phyloP scores from a whole-genome alignment of 1,140 invertebrate genomes.

The Lepidotrigona ventralis region DNA sequence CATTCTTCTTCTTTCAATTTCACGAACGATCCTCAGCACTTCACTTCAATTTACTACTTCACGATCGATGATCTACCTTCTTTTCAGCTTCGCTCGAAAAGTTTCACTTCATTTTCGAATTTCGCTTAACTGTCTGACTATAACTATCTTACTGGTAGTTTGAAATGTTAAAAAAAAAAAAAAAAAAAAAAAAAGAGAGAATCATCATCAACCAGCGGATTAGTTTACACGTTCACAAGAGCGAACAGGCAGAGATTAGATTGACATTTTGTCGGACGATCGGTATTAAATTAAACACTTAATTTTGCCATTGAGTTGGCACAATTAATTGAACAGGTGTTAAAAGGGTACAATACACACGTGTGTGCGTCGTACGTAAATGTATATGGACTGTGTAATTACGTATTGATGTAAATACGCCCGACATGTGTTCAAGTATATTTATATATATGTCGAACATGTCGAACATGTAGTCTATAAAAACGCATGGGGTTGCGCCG shows the following conservation, averaged over 20 bases:
- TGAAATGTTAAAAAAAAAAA: too few species aligned
- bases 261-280: neutral
- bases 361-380: neutral
- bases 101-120: too few species aligned
- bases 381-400: constrained; percentile 11
- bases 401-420: constrained; percentile 17
- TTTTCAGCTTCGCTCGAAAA: neutral
- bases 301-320: neutral
- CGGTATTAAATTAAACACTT: neutral
- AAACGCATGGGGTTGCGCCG: constrained; percentile 29
- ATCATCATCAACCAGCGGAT: neutral
- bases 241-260: neutral
- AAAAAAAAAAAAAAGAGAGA: too few species aligned
- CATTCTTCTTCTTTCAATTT: neutral
- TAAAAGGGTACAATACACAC: neutral
- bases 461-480: constrained; percentile 27
- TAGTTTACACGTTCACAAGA: neutral
- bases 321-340: neutral
- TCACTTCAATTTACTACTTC: neutral
- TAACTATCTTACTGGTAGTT: too few species aligned
- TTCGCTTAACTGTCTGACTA: too few species aligned
- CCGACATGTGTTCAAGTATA: constrained; percentile 34
- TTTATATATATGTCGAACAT: constrained; percentile 40
- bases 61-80: neutral
- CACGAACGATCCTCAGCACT: neutral